Percentiles rank a stretch among this genome's conserved stretches.
These are phyloP conservation scores for Proales similis DNA, from an alignment of 1,140 invertebrate genomes.

Conservation along the genomic window DNA sequence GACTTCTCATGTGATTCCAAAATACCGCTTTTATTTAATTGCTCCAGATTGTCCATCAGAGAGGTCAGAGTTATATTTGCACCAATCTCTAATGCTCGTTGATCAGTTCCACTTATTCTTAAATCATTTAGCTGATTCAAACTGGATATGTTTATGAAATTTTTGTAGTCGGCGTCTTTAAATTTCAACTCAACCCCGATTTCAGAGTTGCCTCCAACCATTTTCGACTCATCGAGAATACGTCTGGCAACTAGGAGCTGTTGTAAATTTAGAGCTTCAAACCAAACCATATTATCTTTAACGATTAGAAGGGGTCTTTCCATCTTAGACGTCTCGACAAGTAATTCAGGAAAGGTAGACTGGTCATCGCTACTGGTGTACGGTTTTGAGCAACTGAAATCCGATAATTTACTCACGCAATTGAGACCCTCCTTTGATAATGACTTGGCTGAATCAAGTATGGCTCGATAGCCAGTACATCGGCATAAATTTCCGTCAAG, in stretches of 20 bases:
- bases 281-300: conserved; percentile 68
- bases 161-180: conserved; percentile 71
- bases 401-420: background rate
- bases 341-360: conserved; percentile 30
- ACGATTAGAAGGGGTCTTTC: conserved; percentile 58
- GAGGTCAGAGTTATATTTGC: conserved; percentile 70
- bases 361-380: too few species aligned
- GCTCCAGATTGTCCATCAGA: conserved; percentile 14
- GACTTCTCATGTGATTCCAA: conserved; percentile 61
- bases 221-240: conserved; percentile 66
- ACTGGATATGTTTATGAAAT: conserved; percentile 68
- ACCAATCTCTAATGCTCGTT: conserved; percentile 64
- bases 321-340: conserved; percentile 42
- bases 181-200: conserved; percentile 83
- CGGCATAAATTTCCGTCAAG: conserved; percentile 50
- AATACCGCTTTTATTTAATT: conserved; percentile 44
- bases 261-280: conserved; percentile 64
- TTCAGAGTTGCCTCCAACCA: conserved; percentile 93
- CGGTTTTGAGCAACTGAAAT: background rate
- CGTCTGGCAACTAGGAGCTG: conserved; percentile 68
- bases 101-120: conserved; percentile 51
- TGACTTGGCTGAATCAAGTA: conserved; percentile 41
- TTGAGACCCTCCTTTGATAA: conserved; percentile 10
- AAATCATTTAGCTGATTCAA: conserved; percentile 61
- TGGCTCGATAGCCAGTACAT: conserved; percentile 52